Percentiles rank a stretch among this genome's conserved stretches.
Evolutionary conservation across 2,888 invertebrate species (phyloP).

Genomic region (Polydrusus pterygomalis): DNA sequence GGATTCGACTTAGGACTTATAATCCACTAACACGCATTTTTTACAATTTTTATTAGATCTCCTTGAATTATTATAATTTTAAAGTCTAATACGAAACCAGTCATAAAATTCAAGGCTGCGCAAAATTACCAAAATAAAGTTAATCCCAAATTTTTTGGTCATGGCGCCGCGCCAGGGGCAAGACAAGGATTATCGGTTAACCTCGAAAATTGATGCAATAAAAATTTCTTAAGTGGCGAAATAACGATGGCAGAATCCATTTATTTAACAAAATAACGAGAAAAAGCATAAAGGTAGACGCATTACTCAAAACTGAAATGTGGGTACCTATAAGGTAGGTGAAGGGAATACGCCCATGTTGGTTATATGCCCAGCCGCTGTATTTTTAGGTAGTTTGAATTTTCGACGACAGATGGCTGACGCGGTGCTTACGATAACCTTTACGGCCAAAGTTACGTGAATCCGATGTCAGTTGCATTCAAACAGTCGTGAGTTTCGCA

Average conservation of each 20-base stretch:
- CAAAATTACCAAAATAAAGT: neutral
- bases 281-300: neutral
- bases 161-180: neutral
- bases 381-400: no score
- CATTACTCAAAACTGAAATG: no score
- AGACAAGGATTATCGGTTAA: slow-evolving; percentile 4
- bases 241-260: neutral
- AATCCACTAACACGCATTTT: neutral
- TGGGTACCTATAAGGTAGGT: no score
- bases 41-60: neutral
- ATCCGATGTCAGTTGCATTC: no score
- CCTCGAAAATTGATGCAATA: neutral
- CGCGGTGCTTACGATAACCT: no score
- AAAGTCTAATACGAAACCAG: neutral
- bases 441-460: no score
- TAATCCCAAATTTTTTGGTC: neutral
- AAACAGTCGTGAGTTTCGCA: no score
- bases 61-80: neutral
- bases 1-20: no score
- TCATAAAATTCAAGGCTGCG: neutral
- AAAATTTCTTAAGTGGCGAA: neutral
- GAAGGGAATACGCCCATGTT: no score
- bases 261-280: neutral
- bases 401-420: no score
- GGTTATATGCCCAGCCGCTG: no score